A percentile compares a stretch with the other conserved stretches of the same genome.
These are phyloP conservation scores for Zeugodacus cucurbitae DNA, from an alignment of 1,140 invertebrate genomes.

Conservation along the genomic window DNA sequence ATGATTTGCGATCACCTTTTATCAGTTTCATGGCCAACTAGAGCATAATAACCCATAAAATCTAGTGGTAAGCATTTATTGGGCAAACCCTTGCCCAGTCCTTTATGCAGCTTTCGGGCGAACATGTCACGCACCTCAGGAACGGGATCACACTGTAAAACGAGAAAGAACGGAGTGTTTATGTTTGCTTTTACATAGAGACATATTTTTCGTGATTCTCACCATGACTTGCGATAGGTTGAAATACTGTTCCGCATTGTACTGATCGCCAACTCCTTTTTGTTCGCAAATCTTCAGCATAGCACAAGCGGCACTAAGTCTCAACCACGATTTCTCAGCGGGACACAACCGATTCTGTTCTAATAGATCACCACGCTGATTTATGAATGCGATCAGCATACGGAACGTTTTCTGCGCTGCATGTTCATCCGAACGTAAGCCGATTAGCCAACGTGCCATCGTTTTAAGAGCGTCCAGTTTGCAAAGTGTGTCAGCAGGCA, in stretches of 20 bases:
- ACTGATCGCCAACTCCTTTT: slow-evolving; percentile 94
- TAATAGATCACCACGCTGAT: slow-evolving; percentile 84
- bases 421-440: slow-evolving; percentile 87
- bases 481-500: slow-evolving; percentile 91
- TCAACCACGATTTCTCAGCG: slow-evolving; percentile 92
- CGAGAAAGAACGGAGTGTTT: background rate
- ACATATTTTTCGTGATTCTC: background rate
- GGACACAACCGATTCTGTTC: slow-evolving; percentile 79
- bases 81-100: slow-evolving; percentile 80
- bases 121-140: slow-evolving; percentile 91
- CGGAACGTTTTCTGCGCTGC: slow-evolving; percentile 95
- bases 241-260: slow-evolving; percentile 94
- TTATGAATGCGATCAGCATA: slow-evolving; percentile 89
- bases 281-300: slow-evolving; percentile 98
- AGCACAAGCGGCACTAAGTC: slow-evolving; percentile 90
- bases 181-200: no score
- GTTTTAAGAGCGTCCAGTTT: slow-evolving; percentile 96
- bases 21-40: slow-evolving; percentile 87
- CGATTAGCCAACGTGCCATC: slow-evolving; percentile 95
- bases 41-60: slow-evolving; percentile 95
- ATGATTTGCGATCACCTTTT: slow-evolving; percentile 66
- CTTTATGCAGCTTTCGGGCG: slow-evolving; percentile 91
- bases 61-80: slow-evolving; percentile 92
- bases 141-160: slow-evolving; percentile 80
- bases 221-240: slow-evolving; percentile 91